Percentiles rank a stretch among this genome's conserved stretches.
Conservation (phyloP, 2,797 vertebrate species). For the Falco cherrug region DNA sequence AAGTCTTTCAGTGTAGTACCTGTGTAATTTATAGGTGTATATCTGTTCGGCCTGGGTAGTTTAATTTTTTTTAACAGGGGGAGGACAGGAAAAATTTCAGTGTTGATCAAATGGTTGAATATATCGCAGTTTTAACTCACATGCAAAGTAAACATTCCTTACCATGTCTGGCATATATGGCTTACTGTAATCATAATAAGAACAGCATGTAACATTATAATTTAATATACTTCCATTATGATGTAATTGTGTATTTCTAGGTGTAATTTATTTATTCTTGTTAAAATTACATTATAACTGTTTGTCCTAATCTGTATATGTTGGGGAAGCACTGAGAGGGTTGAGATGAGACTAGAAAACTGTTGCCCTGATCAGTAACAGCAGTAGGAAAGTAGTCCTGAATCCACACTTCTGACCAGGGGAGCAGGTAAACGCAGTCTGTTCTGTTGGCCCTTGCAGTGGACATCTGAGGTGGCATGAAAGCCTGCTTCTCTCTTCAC, state of each 20-base stretch:
- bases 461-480: neutral
- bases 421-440: neutral
- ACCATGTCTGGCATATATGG: neutral
- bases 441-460: neutral
- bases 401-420: neutral
- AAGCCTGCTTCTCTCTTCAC: neutral
- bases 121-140: neutral
- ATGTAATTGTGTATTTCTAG: neutral
- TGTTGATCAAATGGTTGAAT: neutral
- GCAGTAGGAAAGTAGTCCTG: neutral
- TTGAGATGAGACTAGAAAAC: neutral
- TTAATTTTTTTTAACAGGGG: neutral
- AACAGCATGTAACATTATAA: neutral
- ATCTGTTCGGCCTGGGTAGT: neutral
- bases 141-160: neutral
- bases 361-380: neutral
- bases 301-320: neutral
- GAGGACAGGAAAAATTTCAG: neutral
- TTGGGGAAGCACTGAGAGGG: neutral
- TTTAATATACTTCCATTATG: neutral
- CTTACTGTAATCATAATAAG: neutral
- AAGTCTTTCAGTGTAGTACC: neutral
- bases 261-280: neutral
- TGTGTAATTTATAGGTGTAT: neutral
- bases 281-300: neutral